Base-by-base conservation (phyloP, 2,797 vertebrate genomes). In the Syngnathus acus region DNA sequence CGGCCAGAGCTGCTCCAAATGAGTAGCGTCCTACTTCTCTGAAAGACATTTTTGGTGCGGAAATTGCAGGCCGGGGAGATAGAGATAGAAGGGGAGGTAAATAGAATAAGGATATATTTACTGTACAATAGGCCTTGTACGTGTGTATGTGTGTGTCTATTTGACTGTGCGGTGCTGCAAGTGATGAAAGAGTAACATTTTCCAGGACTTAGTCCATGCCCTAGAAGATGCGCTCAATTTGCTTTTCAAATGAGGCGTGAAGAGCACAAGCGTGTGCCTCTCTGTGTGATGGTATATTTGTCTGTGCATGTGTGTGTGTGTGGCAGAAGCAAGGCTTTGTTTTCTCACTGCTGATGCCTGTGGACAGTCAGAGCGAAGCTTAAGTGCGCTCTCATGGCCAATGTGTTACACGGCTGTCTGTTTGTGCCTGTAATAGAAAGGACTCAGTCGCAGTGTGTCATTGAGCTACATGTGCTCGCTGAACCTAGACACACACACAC, bases 1-100 rank as follows among this genome's bases (percentile, higher is more conserved):
- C 82, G 87, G 92, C 91, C 91, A 91, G 87, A 82, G 89, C 84
- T 91, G 91, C 90, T 91, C 90, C 89, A 92, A 91, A 92, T 89
- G 79, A 89, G 80, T 85, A 81, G 87, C 84, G 83, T 88, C 82
- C 86, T 82, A 88, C 76, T 87, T 90, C 80, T 79, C 79, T 42
- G 65, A 65, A 80, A 89, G 86, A 87, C 89, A 90, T 89, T 90
- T 90, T 78, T 79, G 72, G 81, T 80, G 82, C 82, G 77, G 80
- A 87, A 86, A 87, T 86, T 84, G 77, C 83, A 84, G 86, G 82
- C 75, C 76, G 43, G 78, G 65, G 82, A 75, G 78, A 82, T 74
- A 78, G 75, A 81, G 85, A 84, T 75, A 83, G 84, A 84, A 79
- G 64, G 67, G 60, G 77, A 75, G 74, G 74, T 63, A 79, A 82